Evolutionary conservation across 2,797 vertebrate genomes (phyloP), one percentile per base, ranked within the genome.

Genomic region (Tympanoctomys barrerae): DNA sequence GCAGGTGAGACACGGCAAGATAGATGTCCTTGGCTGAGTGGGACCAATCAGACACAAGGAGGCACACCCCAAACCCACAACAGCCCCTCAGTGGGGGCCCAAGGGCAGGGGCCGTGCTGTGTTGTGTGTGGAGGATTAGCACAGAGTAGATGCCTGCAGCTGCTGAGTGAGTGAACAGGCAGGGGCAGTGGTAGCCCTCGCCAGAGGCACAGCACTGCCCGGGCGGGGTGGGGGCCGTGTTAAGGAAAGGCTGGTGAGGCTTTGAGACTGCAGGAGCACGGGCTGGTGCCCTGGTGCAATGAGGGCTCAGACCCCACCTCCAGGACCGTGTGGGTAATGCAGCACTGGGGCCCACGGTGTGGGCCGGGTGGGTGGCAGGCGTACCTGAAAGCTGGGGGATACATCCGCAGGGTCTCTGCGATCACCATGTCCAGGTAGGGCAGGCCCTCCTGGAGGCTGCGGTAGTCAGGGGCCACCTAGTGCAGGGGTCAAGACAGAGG

Each of bases 381-480:
- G 0, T 98, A 99, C 99, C 99, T 99, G 98, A 99, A 99, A 36
- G 98, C 99, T 21, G 99, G 99, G 14, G 99, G 99, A 97, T 99
- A 99, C 97, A 99, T 98, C 71, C 99, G 99, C 95, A 99, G 93
- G 0, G 99, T 98, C 97, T 99, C 99, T 68, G 98, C 98, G n/a
- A 99, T 98, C 92, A 99, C 99, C 99, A 99, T 99, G 94, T 99
- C 99, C 98, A 99, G 97, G 96, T 99, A 99, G 94, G 99, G 99
- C 90, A 99, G 99, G 77, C 57, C 96, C 91, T 99, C 99, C 97
- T 99, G 99, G 1, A 99, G 97, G 68, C 99, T 99, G 97, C 97
- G 95, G 97, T 99, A 99, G 98, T 99, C 98, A 19, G 99, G 98
- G 4, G 98, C 98, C 7, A 96, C 98, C 99, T 99, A 91, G 88